These are phyloP conservation scores for Umimayanthus chanpuru DNA, from an alignment of 92 coral and sea anemone species.

Conservation along the genomic window DNA sequence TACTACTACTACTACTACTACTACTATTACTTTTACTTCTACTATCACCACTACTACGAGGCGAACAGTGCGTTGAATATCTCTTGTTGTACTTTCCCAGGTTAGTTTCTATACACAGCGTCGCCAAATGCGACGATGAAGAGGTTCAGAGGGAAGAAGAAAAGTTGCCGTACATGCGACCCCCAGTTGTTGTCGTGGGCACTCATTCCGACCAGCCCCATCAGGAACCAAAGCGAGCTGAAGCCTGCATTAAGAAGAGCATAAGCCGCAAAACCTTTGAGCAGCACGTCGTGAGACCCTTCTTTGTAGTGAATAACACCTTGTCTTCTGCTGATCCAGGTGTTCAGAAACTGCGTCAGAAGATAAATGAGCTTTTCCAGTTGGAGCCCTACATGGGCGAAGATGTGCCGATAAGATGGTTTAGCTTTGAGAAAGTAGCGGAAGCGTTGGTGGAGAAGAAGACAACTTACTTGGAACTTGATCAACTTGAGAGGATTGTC, in stretches of 20 bases:
- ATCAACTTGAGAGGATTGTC: constrained; percentile 65
- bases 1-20: background rate
- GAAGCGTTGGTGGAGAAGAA: constrained; percentile 65
- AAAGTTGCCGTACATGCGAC: constrained; percentile 67
- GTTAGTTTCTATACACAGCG: constrained; percentile 75
- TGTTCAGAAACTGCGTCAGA: constrained; percentile 61
- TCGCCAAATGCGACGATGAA: constrained; percentile 47
- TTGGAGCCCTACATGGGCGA: constrained; percentile 91
- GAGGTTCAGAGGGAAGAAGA: background rate
- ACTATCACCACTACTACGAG: background rate
- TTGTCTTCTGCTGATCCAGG: constrained; percentile 67
- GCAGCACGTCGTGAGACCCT: constrained; percentile 78
- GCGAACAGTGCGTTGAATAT: background rate
- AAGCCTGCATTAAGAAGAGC: constrained; percentile 70
- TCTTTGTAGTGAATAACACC: constrained; percentile 73
- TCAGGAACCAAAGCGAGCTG: constrained; percentile 78
- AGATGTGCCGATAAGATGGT: constrained; percentile 82
- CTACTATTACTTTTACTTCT: background rate
- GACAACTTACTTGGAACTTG: constrained; percentile 56
- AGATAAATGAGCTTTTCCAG: constrained; percentile 63
- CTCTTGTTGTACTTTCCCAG: background rate
- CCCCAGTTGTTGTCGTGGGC: constrained; percentile 80
- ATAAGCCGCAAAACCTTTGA: constrained; percentile 71
- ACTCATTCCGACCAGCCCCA: constrained; percentile 70
- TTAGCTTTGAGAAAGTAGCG: constrained; percentile 78